These are phyloP conservation scores for Corythaeola cristata DNA, from an alignment of 2,113 vertebrate genomes.

Conservation along the genomic window DNA sequence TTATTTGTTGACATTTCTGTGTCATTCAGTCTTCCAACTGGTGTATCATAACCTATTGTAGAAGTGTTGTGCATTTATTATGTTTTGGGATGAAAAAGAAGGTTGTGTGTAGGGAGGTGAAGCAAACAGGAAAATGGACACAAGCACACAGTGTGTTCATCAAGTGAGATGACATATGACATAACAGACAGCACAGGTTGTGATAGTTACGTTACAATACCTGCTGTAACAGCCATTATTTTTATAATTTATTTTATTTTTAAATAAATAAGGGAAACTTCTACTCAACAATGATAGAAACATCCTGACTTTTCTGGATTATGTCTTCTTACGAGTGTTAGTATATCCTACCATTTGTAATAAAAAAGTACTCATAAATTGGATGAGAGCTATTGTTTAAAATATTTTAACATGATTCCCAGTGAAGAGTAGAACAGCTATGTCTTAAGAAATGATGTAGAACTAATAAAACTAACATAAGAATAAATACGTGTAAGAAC, in stretches of 20 bases:
- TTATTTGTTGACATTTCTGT: not conserved
- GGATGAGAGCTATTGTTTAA: slow-evolving; percentile 3
- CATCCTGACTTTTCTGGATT: slow-evolving; percentile 14
- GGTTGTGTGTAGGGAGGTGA: not conserved
- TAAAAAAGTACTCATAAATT: not conserved
- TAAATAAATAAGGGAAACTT: not conserved
- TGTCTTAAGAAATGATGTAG: not conserved
- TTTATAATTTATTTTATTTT: not conserved
- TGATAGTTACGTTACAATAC: not conserved
- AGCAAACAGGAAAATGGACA: not conserved
- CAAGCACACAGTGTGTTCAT: not conserved
- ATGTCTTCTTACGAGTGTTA: not conserved
- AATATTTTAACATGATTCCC: not conserved
- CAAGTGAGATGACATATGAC: not conserved
- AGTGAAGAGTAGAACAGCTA: not conserved
- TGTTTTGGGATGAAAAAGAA: not conserved
- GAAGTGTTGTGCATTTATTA: not conserved
- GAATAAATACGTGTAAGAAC: not conserved
- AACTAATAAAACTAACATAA: not conserved
- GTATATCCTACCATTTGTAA: not conserved
- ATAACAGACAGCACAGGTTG: not conserved
- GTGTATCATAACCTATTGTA: not conserved
- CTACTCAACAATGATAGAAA: not conserved
- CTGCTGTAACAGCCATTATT: not conserved
- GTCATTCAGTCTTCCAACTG: not conserved